Base-by-base conservation (phyloP, 1,140 invertebrate species). In the Pseudomyrmex pallidus region DNA sequence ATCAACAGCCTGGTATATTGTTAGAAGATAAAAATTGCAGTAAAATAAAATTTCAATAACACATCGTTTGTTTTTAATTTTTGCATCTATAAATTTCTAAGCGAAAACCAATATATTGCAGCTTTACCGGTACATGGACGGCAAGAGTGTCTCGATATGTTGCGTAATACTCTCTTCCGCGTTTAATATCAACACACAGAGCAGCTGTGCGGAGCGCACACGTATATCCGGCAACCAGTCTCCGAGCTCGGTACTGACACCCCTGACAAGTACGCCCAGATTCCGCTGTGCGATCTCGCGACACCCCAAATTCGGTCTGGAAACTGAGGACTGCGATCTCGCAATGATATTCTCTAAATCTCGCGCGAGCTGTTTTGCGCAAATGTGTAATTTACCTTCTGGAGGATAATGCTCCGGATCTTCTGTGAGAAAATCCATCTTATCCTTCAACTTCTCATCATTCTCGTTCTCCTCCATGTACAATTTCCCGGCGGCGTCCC, bases 401-500 rank as follows among this genome's bases (percentile, higher is more conserved):
- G 91, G 74, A 2, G 97, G 97, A 94, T 97, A 97, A 91, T 97
- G 95, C 25, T 92, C 90, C 15, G 95, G 95, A 2, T 91, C 86
- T 70, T 95, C 90, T 74, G 93, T 92, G 57, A 95, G 94, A 92
- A 96, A 97, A 92, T 98, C 96, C 83, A 97, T 92, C 91, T 96
- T 95, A 91, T 97, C 96, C 91, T 96, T 97, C 7, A 96, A 92
- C 90, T 96, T 97, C 15, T 97, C 91, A 86, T 98, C 97, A 15
- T 95, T 94, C 89, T 97, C 96, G 94, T 98, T 98, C 93, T 98
- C 97, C 64, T 95, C 91, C 73, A 96, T 94, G 93, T 96, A 98
- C 61, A 96, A 95, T 46, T 95, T 85, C 67, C 97, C 97, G 61
- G 95, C 95, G 91, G 95, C 92, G 63, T 95, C 91, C 97, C 97